Percentiles rank a stretch among this genome's conserved stretches.
phyloP scores from a whole-genome alignment of 1,140 invertebrate species.

The Drosophila equinoxialis region DNA sequence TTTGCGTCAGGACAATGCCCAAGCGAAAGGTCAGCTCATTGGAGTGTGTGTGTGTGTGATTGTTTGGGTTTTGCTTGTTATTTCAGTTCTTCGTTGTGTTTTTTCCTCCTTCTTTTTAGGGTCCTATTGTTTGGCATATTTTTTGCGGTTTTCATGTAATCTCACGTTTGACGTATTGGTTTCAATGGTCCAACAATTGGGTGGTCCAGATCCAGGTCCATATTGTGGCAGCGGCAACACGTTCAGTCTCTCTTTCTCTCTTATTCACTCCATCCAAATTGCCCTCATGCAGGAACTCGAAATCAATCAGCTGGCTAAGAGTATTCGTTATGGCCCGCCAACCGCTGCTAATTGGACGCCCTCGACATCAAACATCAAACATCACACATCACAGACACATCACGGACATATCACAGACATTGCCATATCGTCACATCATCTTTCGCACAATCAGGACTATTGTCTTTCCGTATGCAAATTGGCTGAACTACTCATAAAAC shows the following conservation, averaged over 20 bases:
- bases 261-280: background rate
- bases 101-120: constrained; percentile 19
- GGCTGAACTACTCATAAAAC: constrained; percentile 8
- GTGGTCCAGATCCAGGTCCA: constrained; percentile 31
- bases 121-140: constrained; percentile 47
- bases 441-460: constrained; percentile 25
- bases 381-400: background rate
- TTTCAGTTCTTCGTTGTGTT: constrained; percentile 1
- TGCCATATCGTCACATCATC: constrained; percentile 6
- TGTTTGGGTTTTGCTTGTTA: background rate
- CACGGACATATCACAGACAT: background rate
- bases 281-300: constrained; percentile 30
- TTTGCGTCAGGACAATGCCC: constrained; percentile 56
- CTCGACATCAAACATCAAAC: constrained; percentile 8
- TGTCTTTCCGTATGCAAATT: constrained; percentile 28
- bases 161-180: constrained; percentile 65
- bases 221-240: constrained; percentile 42
- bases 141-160: constrained; percentile 66
- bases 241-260: constrained; percentile 9
- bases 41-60: constrained; percentile 16
- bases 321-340: constrained; percentile 31
- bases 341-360: constrained; percentile 48
- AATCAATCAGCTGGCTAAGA: constrained; percentile 23
- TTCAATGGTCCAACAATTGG: constrained; percentile 48
- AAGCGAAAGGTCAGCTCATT: constrained; percentile 46